Percentiles rank a stretch among this genome's conserved stretches.
Conservation (phyloP, 2,888 invertebrate species). For the Neuroscelio doddi region DNA sequence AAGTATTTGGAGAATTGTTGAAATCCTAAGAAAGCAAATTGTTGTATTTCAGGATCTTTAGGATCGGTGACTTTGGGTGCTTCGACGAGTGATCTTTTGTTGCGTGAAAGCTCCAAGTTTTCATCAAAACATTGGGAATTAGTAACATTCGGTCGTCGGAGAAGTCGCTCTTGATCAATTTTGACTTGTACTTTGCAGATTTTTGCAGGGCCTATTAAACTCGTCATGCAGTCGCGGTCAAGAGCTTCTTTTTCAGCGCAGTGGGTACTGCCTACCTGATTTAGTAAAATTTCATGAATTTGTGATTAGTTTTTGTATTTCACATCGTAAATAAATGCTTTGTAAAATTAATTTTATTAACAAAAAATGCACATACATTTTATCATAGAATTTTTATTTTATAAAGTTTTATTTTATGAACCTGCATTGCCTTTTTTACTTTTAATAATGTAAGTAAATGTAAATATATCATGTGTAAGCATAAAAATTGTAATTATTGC, state of each 20-base stretch:
- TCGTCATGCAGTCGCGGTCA: conserved; percentile 47
- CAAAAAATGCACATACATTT: too few relatives aligned
- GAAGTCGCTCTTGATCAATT: conserved; percentile 63
- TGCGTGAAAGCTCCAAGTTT: not conserved
- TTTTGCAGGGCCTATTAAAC: conserved; percentile 62
- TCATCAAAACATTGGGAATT: conserved; percentile 73
- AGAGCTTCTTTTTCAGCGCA: conserved; percentile 62
- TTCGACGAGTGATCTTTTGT: conserved; percentile 6
- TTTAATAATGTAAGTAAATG: too few relatives aligned
- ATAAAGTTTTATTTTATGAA: too few relatives aligned
- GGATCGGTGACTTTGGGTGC: too few relatives aligned
- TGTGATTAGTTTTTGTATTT: conserved; percentile 1
- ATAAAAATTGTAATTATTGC: too few relatives aligned
- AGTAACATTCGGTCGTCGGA: conserved; percentile 71
- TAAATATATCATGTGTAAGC: too few relatives aligned
- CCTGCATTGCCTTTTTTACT: too few relatives aligned
- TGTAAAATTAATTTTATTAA: too few relatives aligned
- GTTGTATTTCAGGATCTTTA: conserved; percentile 48
- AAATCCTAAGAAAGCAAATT: conserved; percentile 47
- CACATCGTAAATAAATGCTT: too few relatives aligned
- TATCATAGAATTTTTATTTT: too few relatives aligned
- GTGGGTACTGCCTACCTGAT: conserved; percentile 69
- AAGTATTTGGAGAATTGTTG: conserved; percentile 52
- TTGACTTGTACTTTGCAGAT: conserved; percentile 75
- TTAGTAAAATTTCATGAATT: too few relatives aligned